These are phyloP conservation scores for Odontocerum albicorne DNA, from an alignment of 2,888 invertebrate genomes.

Conservation along the genomic window DNA sequence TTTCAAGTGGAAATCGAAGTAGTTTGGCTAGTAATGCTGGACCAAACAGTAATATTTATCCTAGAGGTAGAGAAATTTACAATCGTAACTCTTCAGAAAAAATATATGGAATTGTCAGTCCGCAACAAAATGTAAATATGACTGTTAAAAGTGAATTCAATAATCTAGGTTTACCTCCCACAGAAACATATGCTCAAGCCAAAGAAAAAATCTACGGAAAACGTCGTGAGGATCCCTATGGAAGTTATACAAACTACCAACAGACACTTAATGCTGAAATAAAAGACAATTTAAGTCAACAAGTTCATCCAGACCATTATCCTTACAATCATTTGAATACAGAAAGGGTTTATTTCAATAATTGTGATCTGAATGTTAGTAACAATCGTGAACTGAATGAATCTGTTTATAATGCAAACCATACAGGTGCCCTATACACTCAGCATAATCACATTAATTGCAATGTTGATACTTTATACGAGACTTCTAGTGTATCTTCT, in stretches of 20 bases:
- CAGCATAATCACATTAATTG: conserved; percentile 24
- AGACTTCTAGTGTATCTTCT: conserved; percentile 29
- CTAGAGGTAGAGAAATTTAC: conserved; percentile 23
- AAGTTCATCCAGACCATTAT: conserved; percentile 42
- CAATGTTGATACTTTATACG: conserved; percentile 21
- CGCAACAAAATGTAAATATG: conserved; percentile 10
- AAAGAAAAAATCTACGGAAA: conserved; percentile 53
- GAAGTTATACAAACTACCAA: conserved; percentile 48
- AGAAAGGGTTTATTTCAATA: conserved; percentile 17
- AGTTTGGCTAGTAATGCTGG: conserved; percentile 26
- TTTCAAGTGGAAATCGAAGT: conserved; percentile 27
- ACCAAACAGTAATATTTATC: conserved; percentile 20
- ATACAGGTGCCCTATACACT: conserved; percentile 15
- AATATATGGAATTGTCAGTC: conserved; percentile 16
- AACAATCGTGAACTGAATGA: conserved; percentile 1
- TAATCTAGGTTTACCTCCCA: conserved; percentile 48
- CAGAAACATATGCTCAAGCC: conserved; percentile 44
- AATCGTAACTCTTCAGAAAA: conserved; percentile 22
- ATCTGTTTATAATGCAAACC: conserved; percentile 11
- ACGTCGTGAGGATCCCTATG: conserved; percentile 51
- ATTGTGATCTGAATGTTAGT: background rate
- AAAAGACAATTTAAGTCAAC: conserved; percentile 34
- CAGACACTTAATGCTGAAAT: conserved; percentile 42
- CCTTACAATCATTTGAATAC: conserved; percentile 10
- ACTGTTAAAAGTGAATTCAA: conserved; percentile 47